phyloP scores from a whole-genome alignment of 2,797 vertebrate species.

The Ibycter americanus region DNA sequence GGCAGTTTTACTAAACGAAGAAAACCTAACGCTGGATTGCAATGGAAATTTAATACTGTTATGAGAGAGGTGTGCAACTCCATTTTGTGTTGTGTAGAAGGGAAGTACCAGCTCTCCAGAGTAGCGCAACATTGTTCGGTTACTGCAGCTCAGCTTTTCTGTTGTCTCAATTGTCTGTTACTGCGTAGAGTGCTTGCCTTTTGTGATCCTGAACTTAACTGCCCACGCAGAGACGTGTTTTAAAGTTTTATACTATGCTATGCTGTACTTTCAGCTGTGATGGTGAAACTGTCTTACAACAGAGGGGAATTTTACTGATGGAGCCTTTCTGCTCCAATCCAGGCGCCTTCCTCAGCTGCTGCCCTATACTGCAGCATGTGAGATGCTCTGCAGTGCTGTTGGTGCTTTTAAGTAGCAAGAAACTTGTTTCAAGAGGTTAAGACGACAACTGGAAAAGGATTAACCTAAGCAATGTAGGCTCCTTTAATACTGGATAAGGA shows the following conservation, averaged over 20 bases:
- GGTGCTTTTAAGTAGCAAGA: not conserved
- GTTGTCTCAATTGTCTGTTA: not conserved
- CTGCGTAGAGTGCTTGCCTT: not conserved
- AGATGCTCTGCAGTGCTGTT: not conserved
- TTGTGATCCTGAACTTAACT: not conserved
- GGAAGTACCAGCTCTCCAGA: not conserved
- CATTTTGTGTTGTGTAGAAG: not conserved
- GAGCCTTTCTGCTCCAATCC: not conserved
- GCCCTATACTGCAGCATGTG: rapidly evolving
- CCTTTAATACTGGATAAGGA: not conserved
- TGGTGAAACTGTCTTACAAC: not conserved
- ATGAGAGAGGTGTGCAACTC: not conserved
- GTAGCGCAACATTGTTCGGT: not conserved
- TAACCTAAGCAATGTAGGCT: not conserved
- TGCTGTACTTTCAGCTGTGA: not conserved
- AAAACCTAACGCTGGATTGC: not conserved
- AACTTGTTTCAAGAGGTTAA: not conserved
- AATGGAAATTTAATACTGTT: not conserved
- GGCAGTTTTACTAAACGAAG: not conserved
- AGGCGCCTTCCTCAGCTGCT: not conserved
- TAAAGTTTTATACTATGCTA: not conserved
- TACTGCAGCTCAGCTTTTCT: not conserved
- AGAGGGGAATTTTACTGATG: not conserved
- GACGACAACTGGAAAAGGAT: not conserved
- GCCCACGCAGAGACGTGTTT: not conserved